These are phyloP conservation scores for Tyrannus savana DNA, from an alignment of 2,113 vertebrate species.

Conservation along the genomic window DNA sequence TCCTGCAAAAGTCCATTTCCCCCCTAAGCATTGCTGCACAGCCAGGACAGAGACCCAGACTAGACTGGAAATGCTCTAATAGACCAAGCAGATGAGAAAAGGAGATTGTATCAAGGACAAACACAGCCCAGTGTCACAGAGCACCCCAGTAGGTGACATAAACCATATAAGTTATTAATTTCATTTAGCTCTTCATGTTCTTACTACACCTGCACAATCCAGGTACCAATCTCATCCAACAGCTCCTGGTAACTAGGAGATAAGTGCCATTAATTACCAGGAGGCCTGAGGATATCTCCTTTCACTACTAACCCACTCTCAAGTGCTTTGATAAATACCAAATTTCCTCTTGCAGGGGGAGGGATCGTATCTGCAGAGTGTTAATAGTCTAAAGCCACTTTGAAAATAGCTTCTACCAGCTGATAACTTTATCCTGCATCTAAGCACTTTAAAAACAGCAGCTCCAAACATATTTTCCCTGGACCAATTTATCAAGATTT, in stretches of 20 bases:
- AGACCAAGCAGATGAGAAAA: neutral
- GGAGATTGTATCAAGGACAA: neutral
- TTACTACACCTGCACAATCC: neutral
- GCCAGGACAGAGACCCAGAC: neutral
- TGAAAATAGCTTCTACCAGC: neutral
- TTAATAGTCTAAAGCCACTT: neutral
- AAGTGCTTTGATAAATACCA: neutral
- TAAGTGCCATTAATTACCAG: neutral
- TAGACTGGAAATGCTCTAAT: neutral
- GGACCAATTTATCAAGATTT: slow-evolving; percentile 4
- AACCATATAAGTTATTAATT: neutral
- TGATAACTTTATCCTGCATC: neutral
- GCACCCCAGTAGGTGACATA: neutral
- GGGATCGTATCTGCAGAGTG: neutral
- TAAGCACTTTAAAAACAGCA: neutral
- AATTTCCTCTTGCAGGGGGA: neutral
- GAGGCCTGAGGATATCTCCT: neutral
- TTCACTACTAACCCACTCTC: neutral
- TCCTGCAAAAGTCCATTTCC: neutral
- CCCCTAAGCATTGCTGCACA: fast-evolving
- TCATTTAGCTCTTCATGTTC: neutral
- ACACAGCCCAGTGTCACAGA: neutral
- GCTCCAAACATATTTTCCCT: neutral
- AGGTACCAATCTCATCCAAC: neutral
- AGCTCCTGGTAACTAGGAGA: neutral